Evolutionary conservation across 1,140 invertebrate genomes (phyloP).

Genomic region (Geopemphigus sp.): DNA sequence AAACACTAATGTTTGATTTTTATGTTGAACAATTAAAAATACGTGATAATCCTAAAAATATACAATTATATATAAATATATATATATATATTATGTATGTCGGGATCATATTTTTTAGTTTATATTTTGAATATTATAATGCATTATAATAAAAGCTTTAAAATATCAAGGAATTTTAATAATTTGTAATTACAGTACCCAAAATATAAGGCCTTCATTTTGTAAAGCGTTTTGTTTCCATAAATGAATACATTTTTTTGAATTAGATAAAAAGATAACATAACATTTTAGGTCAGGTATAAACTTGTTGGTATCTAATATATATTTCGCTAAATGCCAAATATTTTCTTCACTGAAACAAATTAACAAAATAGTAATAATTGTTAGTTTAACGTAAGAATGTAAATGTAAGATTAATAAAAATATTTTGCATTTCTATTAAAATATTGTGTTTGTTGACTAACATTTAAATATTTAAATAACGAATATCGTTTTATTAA

Average conservation of each 20-base stretch:
- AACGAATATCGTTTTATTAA: too few species aligned
- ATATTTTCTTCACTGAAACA: conserved; percentile 49
- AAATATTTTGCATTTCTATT: too few species aligned
- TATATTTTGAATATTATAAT: neutral
- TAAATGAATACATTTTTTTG: conserved; percentile 25
- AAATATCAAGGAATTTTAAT: neutral
- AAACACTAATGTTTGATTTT: conserved; percentile 34
- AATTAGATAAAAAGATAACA: conserved; percentile 29
- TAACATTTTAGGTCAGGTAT: conserved; percentile 30
- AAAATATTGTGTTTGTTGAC: too few species aligned
- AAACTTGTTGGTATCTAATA: conserved; percentile 21
- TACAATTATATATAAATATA: too few species aligned
- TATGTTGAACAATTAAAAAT: conserved; percentile 33
- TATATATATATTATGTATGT: too few species aligned
- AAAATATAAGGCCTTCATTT: conserved; percentile 16
- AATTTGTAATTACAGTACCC: conserved; percentile 19
- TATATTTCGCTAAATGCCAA: conserved; percentile 44
- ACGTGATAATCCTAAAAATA: conserved; percentile 48
- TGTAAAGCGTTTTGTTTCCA: conserved; percentile 43
- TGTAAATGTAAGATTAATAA: too few species aligned
- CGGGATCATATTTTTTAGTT: neutral
- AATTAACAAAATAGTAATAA: conserved; percentile 6
- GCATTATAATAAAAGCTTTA: neutral
- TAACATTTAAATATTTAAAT: too few species aligned
- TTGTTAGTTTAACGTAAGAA: neutral